Percentiles rank a stretch among this genome's conserved stretches.
phyloP scores from a whole-genome alignment of 2,113 vertebrate species.

The Megaceryle torquata region DNA sequence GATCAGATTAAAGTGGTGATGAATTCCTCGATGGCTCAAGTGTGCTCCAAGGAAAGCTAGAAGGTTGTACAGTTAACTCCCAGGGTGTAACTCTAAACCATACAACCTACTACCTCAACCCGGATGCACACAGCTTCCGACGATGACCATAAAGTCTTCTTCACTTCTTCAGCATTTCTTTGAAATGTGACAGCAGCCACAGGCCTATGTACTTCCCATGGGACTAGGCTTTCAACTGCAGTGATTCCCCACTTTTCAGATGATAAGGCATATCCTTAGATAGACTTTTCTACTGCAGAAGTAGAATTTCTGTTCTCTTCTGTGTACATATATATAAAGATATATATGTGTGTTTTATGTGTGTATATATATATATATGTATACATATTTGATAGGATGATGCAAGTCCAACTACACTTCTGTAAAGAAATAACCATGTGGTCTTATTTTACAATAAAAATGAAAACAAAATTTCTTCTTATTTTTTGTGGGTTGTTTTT shows the following conservation, averaged over 20 bases:
- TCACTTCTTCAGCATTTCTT: constrained; percentile 76
- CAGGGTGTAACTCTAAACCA: constrained; percentile 99
- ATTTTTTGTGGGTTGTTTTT: not conserved
- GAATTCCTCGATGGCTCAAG: constrained; percentile 89
- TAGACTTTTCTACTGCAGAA: not conserved
- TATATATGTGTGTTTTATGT: not conserved
- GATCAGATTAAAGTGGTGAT: constrained; percentile 72
- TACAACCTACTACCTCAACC: constrained; percentile 99
- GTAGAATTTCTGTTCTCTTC: not conserved
- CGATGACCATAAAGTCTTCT: constrained; percentile 76
- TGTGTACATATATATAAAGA: not conserved
- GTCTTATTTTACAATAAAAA: not conserved
- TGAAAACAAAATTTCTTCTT: not conserved
- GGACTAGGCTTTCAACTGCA: not conserved
- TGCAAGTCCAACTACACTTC: not conserved
- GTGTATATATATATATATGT: not conserved
- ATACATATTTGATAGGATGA: not conserved
- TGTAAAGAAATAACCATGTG: not conserved
- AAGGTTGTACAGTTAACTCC: constrained; percentile 99
- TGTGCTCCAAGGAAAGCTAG: constrained; percentile 99
- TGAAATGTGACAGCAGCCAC: constrained; percentile 66
- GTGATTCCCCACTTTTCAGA: not conserved
- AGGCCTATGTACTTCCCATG: constrained; percentile 28
- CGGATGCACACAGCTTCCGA: constrained; percentile 94
- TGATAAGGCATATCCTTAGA: not conserved